Conservation (phyloP, 2,888 invertebrate species). For the Lasioglossum zephyrum region DNA sequence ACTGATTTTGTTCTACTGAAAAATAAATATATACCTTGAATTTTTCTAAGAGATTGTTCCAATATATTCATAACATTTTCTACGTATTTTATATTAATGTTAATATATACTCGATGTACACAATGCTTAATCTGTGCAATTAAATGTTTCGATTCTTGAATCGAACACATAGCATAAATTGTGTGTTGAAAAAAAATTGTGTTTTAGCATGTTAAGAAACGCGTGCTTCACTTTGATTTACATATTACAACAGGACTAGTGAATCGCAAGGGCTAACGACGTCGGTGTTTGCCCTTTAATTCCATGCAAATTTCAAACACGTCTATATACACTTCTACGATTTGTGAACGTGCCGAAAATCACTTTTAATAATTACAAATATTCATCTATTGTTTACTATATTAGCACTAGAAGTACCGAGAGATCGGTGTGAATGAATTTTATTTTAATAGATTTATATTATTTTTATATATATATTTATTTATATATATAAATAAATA, state of each 20-base stretch:
- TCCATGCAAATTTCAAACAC: constrained; percentile 16
- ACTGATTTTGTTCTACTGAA: background rate
- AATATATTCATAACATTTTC: background rate
- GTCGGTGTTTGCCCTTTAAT: background rate
- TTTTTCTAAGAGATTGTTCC: constrained; percentile 20
- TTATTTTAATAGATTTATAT: background rate
- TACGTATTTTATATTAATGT: background rate
- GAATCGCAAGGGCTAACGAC: constrained; percentile 8
- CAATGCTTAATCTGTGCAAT: background rate
- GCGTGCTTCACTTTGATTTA: constrained; percentile 21
- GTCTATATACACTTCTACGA: constrained; percentile 15
- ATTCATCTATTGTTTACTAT: background rate
- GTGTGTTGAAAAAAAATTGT: constrained; percentile 20
- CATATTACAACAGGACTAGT: constrained; percentile 8
- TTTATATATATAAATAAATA: background rate
- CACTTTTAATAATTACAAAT: constrained; percentile 18
- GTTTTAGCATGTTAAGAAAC: constrained; percentile 28
- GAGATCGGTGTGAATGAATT: background rate
- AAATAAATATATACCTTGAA: constrained; percentile 21
- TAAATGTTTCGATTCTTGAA: constrained; percentile 4
- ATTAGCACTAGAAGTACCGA: background rate
- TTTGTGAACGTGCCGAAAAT: constrained; percentile 19
- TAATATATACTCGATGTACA: background rate
- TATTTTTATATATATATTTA: no score
- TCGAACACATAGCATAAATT: constrained; percentile 7